phyloP scores from a whole-genome alignment of 2,797 vertebrate genomes.

The Phrynocephalus guinanensis region DNA sequence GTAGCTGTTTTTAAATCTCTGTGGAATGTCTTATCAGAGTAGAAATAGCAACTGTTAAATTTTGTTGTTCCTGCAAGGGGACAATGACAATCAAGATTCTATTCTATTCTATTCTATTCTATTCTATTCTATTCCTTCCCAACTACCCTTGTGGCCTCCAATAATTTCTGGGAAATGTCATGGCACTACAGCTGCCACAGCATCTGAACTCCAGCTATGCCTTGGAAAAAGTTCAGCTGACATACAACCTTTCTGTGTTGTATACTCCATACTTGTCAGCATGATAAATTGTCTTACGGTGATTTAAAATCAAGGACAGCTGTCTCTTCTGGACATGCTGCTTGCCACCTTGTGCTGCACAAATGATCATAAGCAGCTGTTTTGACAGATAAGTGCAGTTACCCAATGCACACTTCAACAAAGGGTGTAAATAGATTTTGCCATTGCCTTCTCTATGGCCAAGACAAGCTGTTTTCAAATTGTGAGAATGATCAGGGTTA shows the following conservation, averaged over 20 bases:
- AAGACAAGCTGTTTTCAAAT: no score
- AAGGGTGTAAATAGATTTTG: no score
- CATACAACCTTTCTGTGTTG: constrained; percentile 3
- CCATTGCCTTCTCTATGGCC: no score
- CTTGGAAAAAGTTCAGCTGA: constrained; percentile 21
- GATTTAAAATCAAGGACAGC: constrained; percentile 35
- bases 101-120: no score
- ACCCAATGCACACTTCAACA: background rate
- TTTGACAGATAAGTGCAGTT: background rate
- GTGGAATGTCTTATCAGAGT: no score
- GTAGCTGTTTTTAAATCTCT: no score
- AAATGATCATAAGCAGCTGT: background rate
- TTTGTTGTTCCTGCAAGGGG: no score
- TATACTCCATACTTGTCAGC: constrained; percentile 18
- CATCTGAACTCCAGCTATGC: constrained; percentile 18
- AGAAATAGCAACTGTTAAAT: no score
- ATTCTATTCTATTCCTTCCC: background rate
- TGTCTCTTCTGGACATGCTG: constrained; percentile 13
- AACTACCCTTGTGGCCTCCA: background rate
- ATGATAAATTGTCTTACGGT: constrained; percentile 24
- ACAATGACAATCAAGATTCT: no score
- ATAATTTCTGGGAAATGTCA: constrained; percentile 7
- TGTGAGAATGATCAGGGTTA: no score
- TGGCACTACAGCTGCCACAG: constrained; percentile 14
- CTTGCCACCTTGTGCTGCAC: background rate